These are phyloP conservation scores for Petrocephalus microphthalmus DNA, from an alignment of 2,113 vertebrate genomes.

Conservation along the genomic window DNA sequence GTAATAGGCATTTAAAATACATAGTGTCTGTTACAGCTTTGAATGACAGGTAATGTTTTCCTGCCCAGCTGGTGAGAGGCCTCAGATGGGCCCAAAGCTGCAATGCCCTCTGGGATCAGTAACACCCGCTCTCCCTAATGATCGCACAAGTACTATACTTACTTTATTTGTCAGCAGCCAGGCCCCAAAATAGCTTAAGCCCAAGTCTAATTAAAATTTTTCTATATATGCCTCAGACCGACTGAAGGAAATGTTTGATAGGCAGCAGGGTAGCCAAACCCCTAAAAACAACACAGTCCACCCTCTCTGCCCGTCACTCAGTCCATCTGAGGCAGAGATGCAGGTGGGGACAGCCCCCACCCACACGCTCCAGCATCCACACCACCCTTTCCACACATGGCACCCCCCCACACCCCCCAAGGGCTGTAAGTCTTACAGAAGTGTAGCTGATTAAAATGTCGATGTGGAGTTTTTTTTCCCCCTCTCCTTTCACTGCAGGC, in stretches of 20 bases:
- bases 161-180: neutral
- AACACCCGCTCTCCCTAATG: neutral
- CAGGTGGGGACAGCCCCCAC: neutral
- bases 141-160: neutral
- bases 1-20: neutral
- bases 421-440: conserved; percentile 5
- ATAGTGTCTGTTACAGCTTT: neutral
- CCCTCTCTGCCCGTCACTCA: neutral
- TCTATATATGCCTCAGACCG: neutral
- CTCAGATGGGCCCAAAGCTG: neutral
- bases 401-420: neutral
- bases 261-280: neutral
- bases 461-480: neutral
- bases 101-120: neutral
- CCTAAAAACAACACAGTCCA: neutral
- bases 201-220: neutral
- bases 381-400: neutral
- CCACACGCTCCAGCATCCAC: neutral
- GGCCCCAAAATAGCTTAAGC: neutral
- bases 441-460: conserved; percentile 25
- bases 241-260: neutral
- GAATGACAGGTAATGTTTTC: neutral
- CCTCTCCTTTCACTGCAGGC: neutral
- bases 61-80: neutral
- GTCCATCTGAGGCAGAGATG: neutral